Base-by-base conservation (phyloP, 2,113 vertebrate species). In the Lanius ludovicianus region DNA sequence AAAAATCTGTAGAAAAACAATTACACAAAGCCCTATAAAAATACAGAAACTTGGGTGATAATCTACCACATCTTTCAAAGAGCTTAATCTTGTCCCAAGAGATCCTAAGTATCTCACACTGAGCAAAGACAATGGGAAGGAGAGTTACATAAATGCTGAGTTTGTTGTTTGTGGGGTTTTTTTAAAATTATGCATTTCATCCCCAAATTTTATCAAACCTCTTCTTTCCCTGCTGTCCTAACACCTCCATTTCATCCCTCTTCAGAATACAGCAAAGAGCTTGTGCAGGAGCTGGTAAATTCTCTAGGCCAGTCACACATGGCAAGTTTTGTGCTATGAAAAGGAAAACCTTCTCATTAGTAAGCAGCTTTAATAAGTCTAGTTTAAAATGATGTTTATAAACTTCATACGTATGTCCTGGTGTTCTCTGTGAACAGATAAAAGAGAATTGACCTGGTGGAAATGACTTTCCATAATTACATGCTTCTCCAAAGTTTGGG, bases 341-440 rank as follows among this genome's bases (percentile, higher is more conserved):
- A 91, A 92, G 41, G 28, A 90, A 89, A 95, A 79, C 24, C 33
- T 47, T 59, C 59, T 86, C 75, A 50, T 60, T 88, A 96, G 89
- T 55, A 77, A 74, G 18, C 21, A 92, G 27, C 31, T 89, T 83
- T 55, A 93, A n/a, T 64, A 81, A 55, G 27, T 67, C 33, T 52
- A 35, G 19, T 15, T 80, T 76, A 53, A 81, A 95, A 70, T 57
- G 4, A 37, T 62, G 52, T 30, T 81, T 65, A 19, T 62, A 74
- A 95, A 31, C 35, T 64, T 84, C 77, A 57, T 35, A 59, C 1
- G 0, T 23, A 47, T 39, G 55, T 80, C 52, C 35, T 64, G 39
- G 39, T 14, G 9, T 52, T 88, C 85, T 83, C 59, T 63, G 42
- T n/a, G 52, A 74, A 75, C 33, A 52, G 76, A 70, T 35, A 83